Conservation (phyloP, 1,140 invertebrate genomes). For the Armadillidium nasatum region DNA sequence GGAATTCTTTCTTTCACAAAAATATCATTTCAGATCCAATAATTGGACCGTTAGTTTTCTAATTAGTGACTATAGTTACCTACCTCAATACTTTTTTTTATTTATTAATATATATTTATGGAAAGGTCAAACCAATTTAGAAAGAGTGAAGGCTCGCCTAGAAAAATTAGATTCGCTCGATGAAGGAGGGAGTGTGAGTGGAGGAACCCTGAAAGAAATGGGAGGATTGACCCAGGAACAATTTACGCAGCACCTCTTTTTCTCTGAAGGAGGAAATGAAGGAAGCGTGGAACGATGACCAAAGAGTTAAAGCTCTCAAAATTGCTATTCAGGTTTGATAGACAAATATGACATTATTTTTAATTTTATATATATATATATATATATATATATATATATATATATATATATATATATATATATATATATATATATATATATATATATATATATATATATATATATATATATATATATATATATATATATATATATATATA, state of each 20-base stretch:
- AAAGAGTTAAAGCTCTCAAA: slow-evolving; percentile 91
- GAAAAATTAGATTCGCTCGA: slow-evolving; percentile 94
- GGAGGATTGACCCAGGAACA: slow-evolving; percentile 82
- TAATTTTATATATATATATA: neutral
- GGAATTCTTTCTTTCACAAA: too few relatives aligned
- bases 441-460: neutral
- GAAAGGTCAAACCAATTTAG: neutral
- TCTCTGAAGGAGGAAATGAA: slow-evolving; percentile 84
- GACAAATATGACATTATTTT: too few relatives aligned
- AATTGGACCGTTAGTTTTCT: too few relatives aligned
- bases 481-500: neutral
- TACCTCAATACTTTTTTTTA: too few relatives aligned
- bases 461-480: neutral
- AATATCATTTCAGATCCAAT: too few relatives aligned
- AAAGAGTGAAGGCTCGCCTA: slow-evolving; percentile 54
- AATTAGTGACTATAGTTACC: too few relatives aligned
- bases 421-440: neutral
- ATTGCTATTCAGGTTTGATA: slow-evolving; percentile 77
- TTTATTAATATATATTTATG: neutral
- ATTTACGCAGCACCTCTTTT: slow-evolving; percentile 79
- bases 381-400: slow-evolving; percentile 21
- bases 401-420: slow-evolving; percentile 5
- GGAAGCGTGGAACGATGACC: slow-evolving; percentile 84
- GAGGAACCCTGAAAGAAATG: slow-evolving; percentile 69
- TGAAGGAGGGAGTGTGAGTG: slow-evolving; percentile 69